Evolutionary conservation across 2,113 vertebrate species (phyloP), one percentile per base, ranked within the genome.

Genomic region (Takifugu bimaculatus): DNA sequence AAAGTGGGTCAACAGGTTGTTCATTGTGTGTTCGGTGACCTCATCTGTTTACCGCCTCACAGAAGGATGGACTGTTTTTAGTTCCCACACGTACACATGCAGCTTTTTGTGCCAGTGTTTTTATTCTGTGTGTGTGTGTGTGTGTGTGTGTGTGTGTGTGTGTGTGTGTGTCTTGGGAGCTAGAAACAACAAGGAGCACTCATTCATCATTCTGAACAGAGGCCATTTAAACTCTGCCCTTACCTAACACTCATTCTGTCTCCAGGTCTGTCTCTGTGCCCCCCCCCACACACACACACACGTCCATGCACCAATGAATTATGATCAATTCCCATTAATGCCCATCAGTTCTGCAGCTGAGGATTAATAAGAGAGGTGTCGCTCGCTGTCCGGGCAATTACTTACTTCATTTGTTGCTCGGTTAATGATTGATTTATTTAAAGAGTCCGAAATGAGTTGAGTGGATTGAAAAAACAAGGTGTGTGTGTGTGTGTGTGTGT

Each of bases 351-450:
- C 74, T 63, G 60, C 52, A 69, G 67, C 64, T 48, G 71, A 57
- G 60, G 73, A 83, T 80, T 70, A 64, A 85, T 77, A 78, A 80
- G 79, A 50, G 67, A 57, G 69, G 71, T 61, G 68, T 70, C 57
- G 56, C 50, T 56, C 26, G 66, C 64, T 70, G 73, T 75, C 79
- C 54, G 27, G 10, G 32, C 60, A 79, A 74, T 77, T 78, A 79
- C 83, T 80, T 70, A 74, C 74, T 79, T 74, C 52, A 81, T 85
- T 81, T 81, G 72, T 81, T 60, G 64, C 66, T 75, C 61, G 73
- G 74, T 65, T 75, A 68, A 74, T 70, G 66, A 80, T 72, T 2
- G 12, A 62, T 68, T 80, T 57, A 50, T 63, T 71, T 81, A 81
- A 85, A 85, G 76, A 74, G 70, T 74, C 75, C 25, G 3, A 39